These are phyloP conservation scores for Lamproptera curius DNA, from an alignment of 2,888 invertebrate species.

Conservation along the genomic window DNA sequence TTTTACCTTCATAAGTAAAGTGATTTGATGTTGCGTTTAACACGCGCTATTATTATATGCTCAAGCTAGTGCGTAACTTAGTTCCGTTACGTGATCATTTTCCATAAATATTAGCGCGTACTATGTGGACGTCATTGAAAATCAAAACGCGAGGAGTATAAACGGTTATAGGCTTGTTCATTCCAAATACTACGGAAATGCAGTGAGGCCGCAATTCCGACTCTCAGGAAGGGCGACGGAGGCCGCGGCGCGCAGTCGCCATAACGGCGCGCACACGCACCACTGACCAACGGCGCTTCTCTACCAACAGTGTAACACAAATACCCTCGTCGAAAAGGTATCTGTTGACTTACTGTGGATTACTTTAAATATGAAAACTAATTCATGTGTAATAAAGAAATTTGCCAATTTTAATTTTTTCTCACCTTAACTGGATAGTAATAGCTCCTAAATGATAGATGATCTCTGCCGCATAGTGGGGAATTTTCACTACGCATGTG, in stretches of 20 bases:
- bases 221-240: constrained; percentile 60
- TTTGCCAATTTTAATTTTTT: constrained; percentile 21
- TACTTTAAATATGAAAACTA: too few species aligned
- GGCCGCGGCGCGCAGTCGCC: constrained; percentile 42
- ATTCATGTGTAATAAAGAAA: too few species aligned
- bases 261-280: constrained; percentile 48
- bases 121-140: too few species aligned
- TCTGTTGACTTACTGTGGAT: constrained; percentile 70
- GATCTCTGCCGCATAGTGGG: constrained; percentile 97
- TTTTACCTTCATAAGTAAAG: too few species aligned
- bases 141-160: too few species aligned
- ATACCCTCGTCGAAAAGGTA: constrained; percentile 31
- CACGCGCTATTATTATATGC: too few species aligned
- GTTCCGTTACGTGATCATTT: too few species aligned
- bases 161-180: constrained; percentile 54
- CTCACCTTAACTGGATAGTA: constrained; percentile 96
- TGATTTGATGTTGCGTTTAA: too few species aligned
- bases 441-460: constrained; percentile 97
- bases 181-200: constrained; percentile 65
- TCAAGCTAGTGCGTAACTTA: too few species aligned
- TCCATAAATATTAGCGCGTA: too few species aligned
- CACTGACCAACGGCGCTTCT: constrained; percentile 39
- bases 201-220: constrained; percentile 43
- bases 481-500: constrained; percentile 98
- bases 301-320: constrained; percentile 73